Percentiles rank a stretch among this genome's conserved stretches.
These are phyloP conservation scores for Microcebus griseorufus DNA, from an alignment of 2,113 vertebrate genomes.

Conservation along the genomic window DNA sequence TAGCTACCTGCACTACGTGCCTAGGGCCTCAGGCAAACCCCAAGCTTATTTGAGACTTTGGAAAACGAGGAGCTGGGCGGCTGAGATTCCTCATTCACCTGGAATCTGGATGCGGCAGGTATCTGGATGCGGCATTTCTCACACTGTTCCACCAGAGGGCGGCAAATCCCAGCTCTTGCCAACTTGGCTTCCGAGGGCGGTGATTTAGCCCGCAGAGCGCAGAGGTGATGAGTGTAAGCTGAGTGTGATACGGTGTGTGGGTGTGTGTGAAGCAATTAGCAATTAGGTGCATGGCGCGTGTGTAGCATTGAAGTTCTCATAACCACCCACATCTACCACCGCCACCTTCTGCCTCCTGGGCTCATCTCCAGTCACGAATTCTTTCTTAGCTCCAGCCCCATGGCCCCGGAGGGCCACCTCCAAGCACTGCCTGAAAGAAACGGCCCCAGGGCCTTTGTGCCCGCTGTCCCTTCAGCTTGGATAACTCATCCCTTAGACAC, in stretches of 20 bases:
- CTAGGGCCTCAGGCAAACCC: not conserved
- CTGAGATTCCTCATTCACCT: not conserved
- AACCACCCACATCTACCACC: too few species aligned
- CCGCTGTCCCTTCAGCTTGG: not conserved
- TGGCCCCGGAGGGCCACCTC: too few species aligned
- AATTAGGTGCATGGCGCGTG: not conserved
- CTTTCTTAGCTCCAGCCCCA: not conserved
- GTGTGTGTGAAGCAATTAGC: not conserved
- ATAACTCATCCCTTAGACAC: not conserved
- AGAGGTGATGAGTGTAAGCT: not conserved
- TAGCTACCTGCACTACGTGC: not conserved
- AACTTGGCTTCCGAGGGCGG: not conserved
- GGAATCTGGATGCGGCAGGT: not conserved
- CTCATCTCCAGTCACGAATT: not conserved
- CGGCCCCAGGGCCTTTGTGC: not conserved
- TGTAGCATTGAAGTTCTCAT: not conserved
- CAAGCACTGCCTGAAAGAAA: fast-evolving
- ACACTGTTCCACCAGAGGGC: not conserved
- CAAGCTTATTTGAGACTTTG: not conserved
- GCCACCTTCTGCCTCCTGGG: not conserved
- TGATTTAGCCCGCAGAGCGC: not conserved
- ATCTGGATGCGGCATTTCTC: not conserved
- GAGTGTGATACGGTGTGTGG: not conserved
- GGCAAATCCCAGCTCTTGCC: not conserved
- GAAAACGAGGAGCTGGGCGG: not conserved